These are phyloP conservation scores for Drosophila sp. DNA, from an alignment of 1,140 invertebrate genomes.

Conservation along the genomic window DNA sequence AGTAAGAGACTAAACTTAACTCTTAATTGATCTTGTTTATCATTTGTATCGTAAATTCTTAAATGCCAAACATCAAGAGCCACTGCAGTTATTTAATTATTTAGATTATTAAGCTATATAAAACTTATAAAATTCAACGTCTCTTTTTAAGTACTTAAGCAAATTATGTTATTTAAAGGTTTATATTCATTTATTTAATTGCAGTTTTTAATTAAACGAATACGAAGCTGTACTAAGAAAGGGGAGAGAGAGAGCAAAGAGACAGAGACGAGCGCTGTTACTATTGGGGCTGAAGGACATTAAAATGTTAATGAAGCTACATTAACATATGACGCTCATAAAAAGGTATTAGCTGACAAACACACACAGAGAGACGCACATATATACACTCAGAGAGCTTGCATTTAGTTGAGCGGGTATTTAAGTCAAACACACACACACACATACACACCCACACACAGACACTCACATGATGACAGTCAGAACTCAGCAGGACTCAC, in stretches of 20 bases:
- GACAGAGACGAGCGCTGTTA: conserved; percentile 14
- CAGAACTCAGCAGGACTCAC: conserved; percentile 57
- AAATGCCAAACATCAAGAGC: no score
- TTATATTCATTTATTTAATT: conserved; percentile 72
- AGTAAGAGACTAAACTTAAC: no score
- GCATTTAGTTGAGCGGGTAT: conserved; percentile 61
- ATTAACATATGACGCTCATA: conserved; percentile 82
- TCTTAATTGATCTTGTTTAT: no score
- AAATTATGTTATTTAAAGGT: conserved; percentile 49
- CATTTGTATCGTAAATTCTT: no score
- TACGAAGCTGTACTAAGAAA: not conserved
- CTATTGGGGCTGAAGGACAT: conserved; percentile 66
- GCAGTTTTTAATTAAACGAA: conserved; percentile 74
- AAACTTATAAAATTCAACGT: conserved; percentile 4
- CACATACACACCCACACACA: not conserved
- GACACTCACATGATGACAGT: conserved; percentile 19
- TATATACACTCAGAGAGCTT: conserved; percentile 26
- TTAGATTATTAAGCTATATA: not conserved
- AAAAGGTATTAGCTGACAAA: conserved; percentile 74
- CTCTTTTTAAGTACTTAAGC: not conserved
- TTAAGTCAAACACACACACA: conserved; percentile 41
- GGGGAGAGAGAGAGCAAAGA: not conserved
- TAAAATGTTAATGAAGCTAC: conserved; percentile 81
- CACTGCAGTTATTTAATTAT: no score
- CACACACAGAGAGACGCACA: conserved; percentile 48